Evolutionary conservation across 64 coral and sea anemone species (phyloP).

Genomic region (Exaiptasia diaphana): DNA sequence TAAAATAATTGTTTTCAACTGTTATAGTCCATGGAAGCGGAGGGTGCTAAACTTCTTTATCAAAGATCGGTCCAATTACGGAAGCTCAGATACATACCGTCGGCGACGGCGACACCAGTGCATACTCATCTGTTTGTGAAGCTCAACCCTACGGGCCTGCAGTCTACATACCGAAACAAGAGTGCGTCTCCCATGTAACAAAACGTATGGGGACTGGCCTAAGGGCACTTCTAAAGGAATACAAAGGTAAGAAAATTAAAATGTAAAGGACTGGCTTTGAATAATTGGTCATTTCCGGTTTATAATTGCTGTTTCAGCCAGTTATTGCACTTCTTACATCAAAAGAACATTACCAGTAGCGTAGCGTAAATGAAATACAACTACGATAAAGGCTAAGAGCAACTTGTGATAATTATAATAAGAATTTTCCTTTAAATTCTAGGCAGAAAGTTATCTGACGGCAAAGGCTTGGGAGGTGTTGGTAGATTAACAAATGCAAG

Average conservation of each 20-base stretch:
- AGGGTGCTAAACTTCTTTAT: conserved; percentile 42
- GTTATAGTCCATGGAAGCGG: conserved; percentile 59
- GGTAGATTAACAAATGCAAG: conserved; percentile 30
- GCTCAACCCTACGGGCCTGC: conserved; percentile 51
- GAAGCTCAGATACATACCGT: conserved; percentile 44
- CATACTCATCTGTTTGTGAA: conserved; percentile 24
- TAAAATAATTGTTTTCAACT: too few relatives aligned
- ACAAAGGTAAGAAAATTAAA: conserved; percentile 60
- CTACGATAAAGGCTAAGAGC: too few relatives aligned
- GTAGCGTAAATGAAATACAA: too few relatives aligned
- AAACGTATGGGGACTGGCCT: conserved; percentile 67
- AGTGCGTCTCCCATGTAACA: conserved; percentile 66
- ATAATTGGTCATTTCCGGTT: too few relatives aligned
- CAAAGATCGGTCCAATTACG: conserved; percentile 5
- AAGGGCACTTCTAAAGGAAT: conserved; percentile 24
- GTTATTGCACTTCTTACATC: too few relatives aligned
- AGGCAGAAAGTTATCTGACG: conserved; percentile 23
- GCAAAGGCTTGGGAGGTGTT: conserved; percentile 41
- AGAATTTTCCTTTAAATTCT: too few relatives aligned
- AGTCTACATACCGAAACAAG: conserved; percentile 69
- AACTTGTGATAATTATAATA: too few relatives aligned
- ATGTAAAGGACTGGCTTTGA: too few relatives aligned
- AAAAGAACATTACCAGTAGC: too few relatives aligned
- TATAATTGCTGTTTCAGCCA: too few relatives aligned
- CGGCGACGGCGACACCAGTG: conserved; percentile 62